phyloP scores from a whole-genome alignment of 2,888 invertebrate genomes.

The Meloe dianella region DNA sequence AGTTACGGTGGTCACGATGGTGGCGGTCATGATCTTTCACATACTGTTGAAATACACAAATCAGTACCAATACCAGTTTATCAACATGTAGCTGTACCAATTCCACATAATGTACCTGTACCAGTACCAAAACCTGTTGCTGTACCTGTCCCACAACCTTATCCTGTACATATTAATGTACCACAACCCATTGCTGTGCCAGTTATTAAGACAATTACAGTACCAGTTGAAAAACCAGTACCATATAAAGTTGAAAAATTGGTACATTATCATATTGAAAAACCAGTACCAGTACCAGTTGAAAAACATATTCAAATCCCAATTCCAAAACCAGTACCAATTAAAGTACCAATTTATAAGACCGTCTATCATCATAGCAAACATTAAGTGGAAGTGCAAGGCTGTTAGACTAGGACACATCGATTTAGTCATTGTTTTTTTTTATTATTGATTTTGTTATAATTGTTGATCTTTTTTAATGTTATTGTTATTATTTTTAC shows the following conservation, averaged over 20 bases:
- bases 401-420: constrained; percentile 41
- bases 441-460: constrained; percentile 19
- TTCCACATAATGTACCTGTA: constrained; percentile 63
- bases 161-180: constrained; percentile 73
- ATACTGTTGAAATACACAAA: constrained; percentile 72
- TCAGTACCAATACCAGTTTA: constrained; percentile 66
- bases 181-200: constrained; percentile 73
- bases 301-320: constrained; percentile 73
- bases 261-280: constrained; percentile 70
- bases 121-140: constrained; percentile 73
- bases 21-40: constrained; percentile 59
- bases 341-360: constrained; percentile 75
- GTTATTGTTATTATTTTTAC: neutral
- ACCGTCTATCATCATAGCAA: constrained; percentile 75
- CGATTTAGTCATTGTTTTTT: constrained; percentile 27
- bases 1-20: constrained; percentile 48
- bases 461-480: constrained; percentile 29
- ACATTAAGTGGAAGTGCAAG: constrained; percentile 52
- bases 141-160: constrained; percentile 71
- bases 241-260: constrained; percentile 73
- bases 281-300: constrained; percentile 72
- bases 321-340: constrained; percentile 72
- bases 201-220: constrained; percentile 70
- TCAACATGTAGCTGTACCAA: constrained; percentile 61
- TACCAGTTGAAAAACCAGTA: constrained; percentile 75